Percentiles rank a stretch among this genome's conserved stretches.
Conservation (phyloP, 2,888 invertebrate genomes). For the Spisula solida region DNA sequence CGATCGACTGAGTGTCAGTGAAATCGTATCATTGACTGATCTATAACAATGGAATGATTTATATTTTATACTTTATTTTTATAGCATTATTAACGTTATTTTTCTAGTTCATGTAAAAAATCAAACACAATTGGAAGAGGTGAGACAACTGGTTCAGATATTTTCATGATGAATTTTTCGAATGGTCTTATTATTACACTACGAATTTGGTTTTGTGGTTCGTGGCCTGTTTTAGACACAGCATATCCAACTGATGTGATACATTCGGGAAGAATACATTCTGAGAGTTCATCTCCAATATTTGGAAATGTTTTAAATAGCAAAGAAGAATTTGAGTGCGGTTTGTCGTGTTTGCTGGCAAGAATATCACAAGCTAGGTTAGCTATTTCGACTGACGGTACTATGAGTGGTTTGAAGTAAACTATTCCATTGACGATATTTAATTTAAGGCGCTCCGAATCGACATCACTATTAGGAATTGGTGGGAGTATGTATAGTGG, state of each 20-base stretch:
- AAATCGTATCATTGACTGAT: not conserved
- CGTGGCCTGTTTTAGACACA: not conserved
- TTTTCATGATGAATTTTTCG: conserved; percentile 26
- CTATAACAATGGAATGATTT: not conserved
- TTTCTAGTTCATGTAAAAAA: not conserved
- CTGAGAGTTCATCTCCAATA: not conserved
- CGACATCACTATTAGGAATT: conserved; percentile 13
- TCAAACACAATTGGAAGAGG: not conserved
- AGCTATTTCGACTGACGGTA: conserved; percentile 26
- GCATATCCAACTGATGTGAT: not conserved
- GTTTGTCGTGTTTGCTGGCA: too few relatives aligned
- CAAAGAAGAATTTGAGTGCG: not conserved
- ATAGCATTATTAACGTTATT: not conserved
- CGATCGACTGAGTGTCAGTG: not conserved
- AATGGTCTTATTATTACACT: conserved; percentile 6
- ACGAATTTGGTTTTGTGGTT: not conserved
- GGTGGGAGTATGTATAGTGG: conserved; percentile 7
- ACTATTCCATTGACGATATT: not conserved
- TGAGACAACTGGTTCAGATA: not conserved
- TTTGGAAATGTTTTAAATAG: conserved; percentile 11
- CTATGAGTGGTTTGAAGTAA: conserved; percentile 14
- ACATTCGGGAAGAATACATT: not conserved
- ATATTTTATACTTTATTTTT: too few relatives aligned
- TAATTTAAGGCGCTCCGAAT: not conserved
- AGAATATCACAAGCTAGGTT: not conserved